These are phyloP conservation scores for Colletes gigas DNA, from an alignment of 1,140 invertebrate species.

Conservation along the genomic window DNA sequence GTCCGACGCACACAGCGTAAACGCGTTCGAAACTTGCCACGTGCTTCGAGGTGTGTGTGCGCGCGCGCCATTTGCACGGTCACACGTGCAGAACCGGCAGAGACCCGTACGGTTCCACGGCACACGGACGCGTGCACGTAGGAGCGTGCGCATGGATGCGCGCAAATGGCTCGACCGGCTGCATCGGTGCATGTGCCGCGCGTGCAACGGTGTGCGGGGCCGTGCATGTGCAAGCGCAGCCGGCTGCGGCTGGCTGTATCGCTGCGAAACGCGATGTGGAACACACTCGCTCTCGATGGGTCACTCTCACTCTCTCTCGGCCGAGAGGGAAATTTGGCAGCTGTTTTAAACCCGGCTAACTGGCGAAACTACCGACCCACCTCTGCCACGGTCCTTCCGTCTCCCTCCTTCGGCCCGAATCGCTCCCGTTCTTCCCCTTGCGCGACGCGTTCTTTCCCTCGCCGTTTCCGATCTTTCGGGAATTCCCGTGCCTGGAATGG, in stretches of 20 bases:
- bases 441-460: slow-evolving; percentile 1
- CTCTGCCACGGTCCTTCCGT: slow-evolving; percentile 50
- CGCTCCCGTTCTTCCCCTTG: neutral
- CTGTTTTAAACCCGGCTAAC: slow-evolving; percentile 79
- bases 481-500: neutral
- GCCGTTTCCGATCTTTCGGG: slow-evolving; percentile 28
- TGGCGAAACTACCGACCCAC: slow-evolving; percentile 72
- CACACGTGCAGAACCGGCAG: slow-evolving; percentile 13
- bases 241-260: slow-evolving; percentile 59
- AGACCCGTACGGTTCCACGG: neutral
- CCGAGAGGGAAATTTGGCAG: slow-evolving; percentile 81
- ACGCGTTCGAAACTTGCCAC: slow-evolving; percentile 41
- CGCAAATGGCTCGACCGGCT: slow-evolving; percentile 59
- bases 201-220: neutral
- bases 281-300: slow-evolving; percentile 79
- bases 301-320: slow-evolving; percentile 79
- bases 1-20: neutral
- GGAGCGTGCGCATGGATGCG: slow-evolving; percentile 62
- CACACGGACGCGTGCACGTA: neutral
- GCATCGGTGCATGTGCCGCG: slow-evolving; percentile 43
- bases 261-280: slow-evolving; percentile 67
- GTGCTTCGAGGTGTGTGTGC: slow-evolving; percentile 15
- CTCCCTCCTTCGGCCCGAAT: slow-evolving; percentile 5
- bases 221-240: slow-evolving; percentile 39
- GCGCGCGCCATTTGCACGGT: slow-evolving; percentile 29